Base-by-base conservation (phyloP, 64 coral and sea anemone species). In the Orbicella faveolata region DNA sequence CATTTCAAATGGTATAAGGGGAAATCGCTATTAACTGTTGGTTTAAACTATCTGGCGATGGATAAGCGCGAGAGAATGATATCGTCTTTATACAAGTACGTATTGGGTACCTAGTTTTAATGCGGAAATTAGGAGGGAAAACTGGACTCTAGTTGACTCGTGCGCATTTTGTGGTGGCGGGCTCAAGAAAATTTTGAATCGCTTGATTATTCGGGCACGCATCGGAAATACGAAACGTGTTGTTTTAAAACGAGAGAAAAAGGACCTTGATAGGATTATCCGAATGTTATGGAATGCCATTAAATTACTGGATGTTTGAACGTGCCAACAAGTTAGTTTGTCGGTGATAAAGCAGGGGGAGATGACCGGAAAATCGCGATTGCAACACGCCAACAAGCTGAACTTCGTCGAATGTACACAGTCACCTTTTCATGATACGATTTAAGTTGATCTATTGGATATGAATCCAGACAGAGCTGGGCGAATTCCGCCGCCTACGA, bases 401-500 rank as follows among this genome's bases (percentile, higher is more conserved):
- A 53, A 26, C 51, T n/a, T 59, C 39, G 26, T 52, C 52, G n/a
- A 79, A 57, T 79, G 52, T 79, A 57, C 77, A 79, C 51, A 79
- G n/a, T 9, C 11, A 9, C 13, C 52, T 25, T 41, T 34, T 41
- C 19, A 51, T 20, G 75, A 48, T 18, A 14, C 34, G 21, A 48
- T 48, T 48, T 48, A 48, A 48, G 44, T 48, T 48, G 44, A 48
- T 48, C 4, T 48, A 0, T 48, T 57, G 34, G 41, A 70, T 10
- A 85, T 85, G 82, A 85, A 85, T 66, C 36, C 61, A 12, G 82
- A 85, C 65, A 85, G 64, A 85, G 63, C 26, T 73, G 90, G 74
- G 14, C 77, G 95, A 52, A 79, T 97, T 33, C 92, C 89, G 23
- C 92, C 94, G 39, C 97, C 94, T 63, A 99, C 97, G 74, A 93